Evolutionary conservation across 2,113 vertebrate species (phyloP).

Genomic region (Tetrao urogallus): DNA sequence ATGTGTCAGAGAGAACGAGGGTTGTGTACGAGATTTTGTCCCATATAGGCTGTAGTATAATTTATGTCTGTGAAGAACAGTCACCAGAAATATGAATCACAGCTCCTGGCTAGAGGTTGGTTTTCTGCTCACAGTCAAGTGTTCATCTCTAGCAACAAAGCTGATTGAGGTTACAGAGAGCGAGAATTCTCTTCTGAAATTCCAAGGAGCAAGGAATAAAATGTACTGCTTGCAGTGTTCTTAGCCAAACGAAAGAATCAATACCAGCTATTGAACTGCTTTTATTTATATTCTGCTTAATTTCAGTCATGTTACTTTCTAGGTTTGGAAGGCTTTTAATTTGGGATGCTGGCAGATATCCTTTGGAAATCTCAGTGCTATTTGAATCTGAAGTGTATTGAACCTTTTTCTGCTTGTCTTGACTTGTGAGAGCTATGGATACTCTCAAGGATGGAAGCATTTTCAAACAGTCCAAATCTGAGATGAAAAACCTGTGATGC

Average conservation of each 20-base stretch:
- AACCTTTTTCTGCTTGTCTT: neutral
- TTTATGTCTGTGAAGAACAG: neutral
- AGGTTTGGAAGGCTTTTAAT: neutral
- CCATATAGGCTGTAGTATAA: neutral
- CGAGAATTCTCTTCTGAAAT: slow-evolving; percentile 1
- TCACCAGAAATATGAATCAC: neutral
- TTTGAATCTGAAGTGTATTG: neutral
- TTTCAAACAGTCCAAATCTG: neutral
- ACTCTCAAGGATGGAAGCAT: neutral
- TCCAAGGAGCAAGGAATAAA: neutral
- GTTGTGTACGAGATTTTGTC: neutral
- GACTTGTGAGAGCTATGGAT: slow-evolving; percentile 1
- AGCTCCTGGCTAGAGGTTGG: neutral
- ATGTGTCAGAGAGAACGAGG: neutral
- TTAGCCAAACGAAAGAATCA: neutral
- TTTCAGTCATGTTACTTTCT: neutral
- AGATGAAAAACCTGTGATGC: neutral
- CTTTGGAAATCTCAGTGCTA: slow-evolving; percentile 11
- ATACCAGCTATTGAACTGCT: neutral
- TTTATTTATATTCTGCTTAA: neutral
- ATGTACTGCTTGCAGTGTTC: accelerated
- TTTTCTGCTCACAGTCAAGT: neutral
- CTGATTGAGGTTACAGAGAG: neutral
- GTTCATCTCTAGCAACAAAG: neutral
- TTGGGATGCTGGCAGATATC: slow-evolving; percentile 19